phyloP scores from a whole-genome alignment of 2,113 vertebrate species.

The Quiscalus mexicanus region DNA sequence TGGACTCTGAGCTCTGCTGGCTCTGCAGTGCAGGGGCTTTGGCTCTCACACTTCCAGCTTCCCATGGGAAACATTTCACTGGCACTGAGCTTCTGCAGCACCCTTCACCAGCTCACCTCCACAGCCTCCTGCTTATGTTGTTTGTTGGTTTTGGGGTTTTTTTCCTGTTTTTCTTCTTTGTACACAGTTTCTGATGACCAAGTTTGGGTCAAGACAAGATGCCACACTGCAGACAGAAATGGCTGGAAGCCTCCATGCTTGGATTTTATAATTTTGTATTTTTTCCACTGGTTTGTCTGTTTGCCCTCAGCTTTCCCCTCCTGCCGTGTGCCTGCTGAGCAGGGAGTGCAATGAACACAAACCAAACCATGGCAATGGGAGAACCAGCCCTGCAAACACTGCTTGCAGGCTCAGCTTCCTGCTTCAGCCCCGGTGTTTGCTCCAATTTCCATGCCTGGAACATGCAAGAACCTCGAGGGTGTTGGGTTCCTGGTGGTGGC shows the following conservation, averaged over 20 bases:
- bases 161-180: background rate
- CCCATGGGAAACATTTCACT: background rate
- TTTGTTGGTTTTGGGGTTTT: background rate
- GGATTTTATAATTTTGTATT: background rate
- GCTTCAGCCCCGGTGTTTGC: background rate
- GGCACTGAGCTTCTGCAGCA: background rate
- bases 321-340: background rate
- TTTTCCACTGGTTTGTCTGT: background rate
- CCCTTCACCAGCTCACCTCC: background rate
- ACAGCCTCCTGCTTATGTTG: background rate
- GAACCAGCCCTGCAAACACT: background rate
- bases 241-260: background rate
- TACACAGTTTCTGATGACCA: background rate
- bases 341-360: background rate
- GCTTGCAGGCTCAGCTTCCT: background rate
- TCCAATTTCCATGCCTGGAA: background rate
- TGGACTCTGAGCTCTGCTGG: background rate
- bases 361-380: background rate
- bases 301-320: background rate
- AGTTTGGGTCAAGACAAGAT: background rate
- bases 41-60: background rate
- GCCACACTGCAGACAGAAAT: background rate
- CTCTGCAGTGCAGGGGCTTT: background rate
- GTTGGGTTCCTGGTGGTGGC: rapidly evolving
- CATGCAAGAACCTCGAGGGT: background rate